phyloP scores from a whole-genome alignment of 2,113 vertebrate species.

The Phyllopteryx taeniolatus region DNA sequence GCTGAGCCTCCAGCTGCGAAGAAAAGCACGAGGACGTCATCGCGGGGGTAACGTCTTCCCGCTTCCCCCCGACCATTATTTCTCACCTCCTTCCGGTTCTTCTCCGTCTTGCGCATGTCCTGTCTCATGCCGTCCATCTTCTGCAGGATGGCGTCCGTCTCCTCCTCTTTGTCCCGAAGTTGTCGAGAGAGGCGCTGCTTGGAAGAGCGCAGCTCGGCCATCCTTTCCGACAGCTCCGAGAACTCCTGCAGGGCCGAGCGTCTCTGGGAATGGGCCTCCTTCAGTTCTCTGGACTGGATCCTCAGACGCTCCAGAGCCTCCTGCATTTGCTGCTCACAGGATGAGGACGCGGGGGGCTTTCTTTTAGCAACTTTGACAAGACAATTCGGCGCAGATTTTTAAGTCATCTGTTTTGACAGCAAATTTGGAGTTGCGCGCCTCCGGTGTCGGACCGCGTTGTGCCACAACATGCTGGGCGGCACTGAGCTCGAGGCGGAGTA shows the following conservation, averaged over 20 bases:
- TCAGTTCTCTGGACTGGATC: slow-evolving; percentile 87
- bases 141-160: slow-evolving; percentile 84
- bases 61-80: neutral
- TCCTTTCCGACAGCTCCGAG: slow-evolving; percentile 86
- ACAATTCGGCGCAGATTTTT: too few relatives aligned
- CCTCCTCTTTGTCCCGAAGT: slow-evolving; percentile 92
- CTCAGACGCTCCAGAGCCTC: slow-evolving; percentile 88
- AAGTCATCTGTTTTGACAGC: too few relatives aligned
- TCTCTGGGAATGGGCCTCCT: slow-evolving; percentile 89
- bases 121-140: slow-evolving; percentile 85
- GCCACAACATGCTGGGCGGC: too few relatives aligned
- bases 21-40: neutral
- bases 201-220: slow-evolving; percentile 86
- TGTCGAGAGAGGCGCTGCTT: slow-evolving; percentile 90
- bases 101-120: slow-evolving; percentile 86
- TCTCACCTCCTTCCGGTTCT: slow-evolving; percentile 86
- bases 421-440: too few relatives aligned
- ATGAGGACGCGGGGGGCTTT: neutral
- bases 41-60: too few relatives aligned
- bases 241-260: slow-evolving; percentile 91
- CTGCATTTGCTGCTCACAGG: slow-evolving; percentile 80
- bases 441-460: too few relatives aligned
- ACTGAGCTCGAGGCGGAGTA: too few relatives aligned
- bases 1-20: slow-evolving; percentile 84
- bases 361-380: too few relatives aligned